Conservation (phyloP, 2,888 invertebrate genomes). For the Volucella bombylans region DNA sequence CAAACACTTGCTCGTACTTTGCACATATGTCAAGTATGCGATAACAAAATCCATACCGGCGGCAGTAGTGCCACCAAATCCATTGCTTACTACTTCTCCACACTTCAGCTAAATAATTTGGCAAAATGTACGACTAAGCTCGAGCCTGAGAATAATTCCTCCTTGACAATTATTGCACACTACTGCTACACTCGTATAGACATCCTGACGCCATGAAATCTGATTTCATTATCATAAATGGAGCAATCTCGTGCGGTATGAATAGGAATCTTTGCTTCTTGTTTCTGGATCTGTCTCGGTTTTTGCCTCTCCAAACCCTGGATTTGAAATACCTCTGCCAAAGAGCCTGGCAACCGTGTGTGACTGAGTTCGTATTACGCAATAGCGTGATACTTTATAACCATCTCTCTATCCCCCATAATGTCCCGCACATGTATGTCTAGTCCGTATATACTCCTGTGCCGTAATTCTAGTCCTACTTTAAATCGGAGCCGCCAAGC, state of each 20-base stretch:
- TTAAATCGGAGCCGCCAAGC: conserved; percentile 4
- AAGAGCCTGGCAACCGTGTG: not conserved
- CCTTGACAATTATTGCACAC: conserved; percentile 4
- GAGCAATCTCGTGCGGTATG: conserved; percentile 64
- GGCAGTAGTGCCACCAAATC: not conserved
- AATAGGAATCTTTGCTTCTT: conserved; percentile 36
- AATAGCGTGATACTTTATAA: conserved; percentile 40
- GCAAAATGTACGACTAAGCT: conserved; percentile 19
- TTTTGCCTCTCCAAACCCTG: not conserved
- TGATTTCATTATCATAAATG: conserved; percentile 69
- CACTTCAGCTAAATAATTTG: conserved; percentile 29
- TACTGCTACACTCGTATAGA: conserved; percentile 58
- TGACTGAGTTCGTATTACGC: conserved; percentile 22
- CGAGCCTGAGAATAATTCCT: conserved; percentile 34
- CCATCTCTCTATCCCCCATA: not conserved
- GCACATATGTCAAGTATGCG: conserved; percentile 47
- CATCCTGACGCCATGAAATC: conserved; percentile 63
- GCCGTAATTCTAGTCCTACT: not conserved
- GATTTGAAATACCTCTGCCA: not conserved
- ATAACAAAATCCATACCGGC: conserved; percentile 21
- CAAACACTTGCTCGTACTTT: not conserved
- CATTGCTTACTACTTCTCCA: not conserved
- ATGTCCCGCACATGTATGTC: no score
- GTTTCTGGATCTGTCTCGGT: not conserved
- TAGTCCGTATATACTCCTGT: not conserved